Evolutionary conservation across 1,140 invertebrate species (phyloP).

Genomic region (Zaprionus gabonicus): DNA sequence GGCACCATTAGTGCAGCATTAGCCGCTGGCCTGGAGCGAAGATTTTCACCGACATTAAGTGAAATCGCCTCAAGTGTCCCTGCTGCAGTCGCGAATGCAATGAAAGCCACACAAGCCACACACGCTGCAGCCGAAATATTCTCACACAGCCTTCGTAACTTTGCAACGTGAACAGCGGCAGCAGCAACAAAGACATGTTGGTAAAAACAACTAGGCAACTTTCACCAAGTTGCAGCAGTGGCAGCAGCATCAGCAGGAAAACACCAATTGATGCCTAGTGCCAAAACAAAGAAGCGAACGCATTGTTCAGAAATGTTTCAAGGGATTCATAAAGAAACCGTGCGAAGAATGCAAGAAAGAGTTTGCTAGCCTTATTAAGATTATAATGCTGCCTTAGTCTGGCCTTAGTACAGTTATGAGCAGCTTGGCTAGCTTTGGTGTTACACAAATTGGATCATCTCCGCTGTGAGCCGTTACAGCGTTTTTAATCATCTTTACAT

Average conservation of each 20-base stretch:
- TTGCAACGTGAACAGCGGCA: slow-evolving; percentile 20
- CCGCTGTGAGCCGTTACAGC: not conserved
- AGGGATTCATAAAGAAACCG: slow-evolving; percentile 36
- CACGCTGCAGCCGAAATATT: slow-evolving; percentile 57
- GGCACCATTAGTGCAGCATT: slow-evolving; percentile 26
- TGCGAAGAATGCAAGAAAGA: slow-evolving; percentile 28
- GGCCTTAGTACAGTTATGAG: not conserved
- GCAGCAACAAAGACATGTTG: slow-evolving; percentile 9
- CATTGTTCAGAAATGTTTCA: slow-evolving; percentile 25
- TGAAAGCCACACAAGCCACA: slow-evolving; percentile 61
- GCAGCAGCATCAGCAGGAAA: slow-evolving; percentile 26
- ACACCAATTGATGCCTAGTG: slow-evolving; percentile 19
- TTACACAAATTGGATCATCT: not conserved
- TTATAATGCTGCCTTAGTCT: not conserved
- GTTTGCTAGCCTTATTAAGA: not conserved
- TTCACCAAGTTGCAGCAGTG: slow-evolving; percentile 51
- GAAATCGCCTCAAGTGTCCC: slow-evolving; percentile 68
- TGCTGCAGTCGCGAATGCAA: slow-evolving; percentile 49
- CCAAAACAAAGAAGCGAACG: slow-evolving; percentile 12
- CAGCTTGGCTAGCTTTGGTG: not conserved
- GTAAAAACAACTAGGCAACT: slow-evolving; percentile 50
- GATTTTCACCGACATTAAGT: slow-evolving; percentile 44
- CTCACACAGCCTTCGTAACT: slow-evolving; percentile 59
- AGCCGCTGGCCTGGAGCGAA: not conserved
- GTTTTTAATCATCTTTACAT: slow-evolving; percentile 1